Base-by-base conservation (phyloP, 2,888 invertebrate species). In the Heliconius charithonia region DNA sequence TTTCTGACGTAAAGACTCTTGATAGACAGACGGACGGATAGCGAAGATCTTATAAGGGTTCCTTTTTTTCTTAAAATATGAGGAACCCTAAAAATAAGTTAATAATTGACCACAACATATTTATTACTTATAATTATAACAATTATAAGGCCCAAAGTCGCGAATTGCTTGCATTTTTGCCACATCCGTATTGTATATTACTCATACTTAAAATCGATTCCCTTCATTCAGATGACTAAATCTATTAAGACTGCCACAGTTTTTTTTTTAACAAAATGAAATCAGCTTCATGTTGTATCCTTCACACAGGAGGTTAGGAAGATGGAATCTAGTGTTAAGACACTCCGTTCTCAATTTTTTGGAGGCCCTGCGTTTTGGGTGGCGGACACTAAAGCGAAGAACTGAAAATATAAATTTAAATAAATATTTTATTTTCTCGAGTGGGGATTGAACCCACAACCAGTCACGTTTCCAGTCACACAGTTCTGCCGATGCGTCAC, bases 201-300 rank as follows among this genome's bases (percentile, higher is more conserved):
- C 69, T 69, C 69, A 69, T 41, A 45, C 25, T 69, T 41, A 2
- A 69, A 41, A 25, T 3, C 25, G 25, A 41, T 37, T 69, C 45
- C 41, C 69, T 69, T 69, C 41, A 37, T 67, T 25, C 25, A 1
- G 69, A 69, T 69, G 69, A 69, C 69, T 69, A 69, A 41, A 69
- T 69, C 7, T 69, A 67, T 2, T 45, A 16, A 41, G 3, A 25
- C 25, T 41, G 41, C 25, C n/a, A 41, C n/a, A 16, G 25, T 16
- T 41, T 32, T 22, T 63, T 27, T 29, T 65, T 16, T 1, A 37
- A 10, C 10, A 37, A 37, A 37, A 37, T 37, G 9, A 37, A 37
- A 37, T 16, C 27, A 63, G 6, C 25, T 6, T 16, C 25, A 45
- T 1, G 45, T 19, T 22, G 56, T 56, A n/a, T 59, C 59, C 59